phyloP scores from a whole-genome alignment of 2,113 vertebrate genomes.

The Hemibagrus wyckioides region DNA sequence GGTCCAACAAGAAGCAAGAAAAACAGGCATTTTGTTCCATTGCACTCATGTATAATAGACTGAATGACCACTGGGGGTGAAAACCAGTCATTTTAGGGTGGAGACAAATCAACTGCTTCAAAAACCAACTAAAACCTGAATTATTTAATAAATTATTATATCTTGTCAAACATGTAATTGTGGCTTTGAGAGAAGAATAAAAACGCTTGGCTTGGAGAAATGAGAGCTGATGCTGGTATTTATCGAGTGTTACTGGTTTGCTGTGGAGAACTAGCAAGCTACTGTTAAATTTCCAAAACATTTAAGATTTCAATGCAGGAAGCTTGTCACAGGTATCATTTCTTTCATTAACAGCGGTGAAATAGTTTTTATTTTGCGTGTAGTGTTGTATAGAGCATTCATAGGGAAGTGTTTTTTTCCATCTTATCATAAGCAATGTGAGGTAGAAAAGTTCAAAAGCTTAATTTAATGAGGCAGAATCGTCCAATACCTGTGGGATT shows the following conservation, averaged over 20 bases:
- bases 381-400: constrained; percentile 12
- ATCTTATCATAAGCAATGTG: neutral
- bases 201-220: neutral
- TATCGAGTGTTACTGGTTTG: neutral
- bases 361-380: neutral
- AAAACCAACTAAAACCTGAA: neutral
- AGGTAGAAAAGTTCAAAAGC: constrained; percentile 17
- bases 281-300: neutral
- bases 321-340: neutral
- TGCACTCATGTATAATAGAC: neutral
- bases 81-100: neutral
- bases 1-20: neutral
- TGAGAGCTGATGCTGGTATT: neutral
- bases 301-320: neutral
- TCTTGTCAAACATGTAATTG: neutral
- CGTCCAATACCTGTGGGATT: neutral
- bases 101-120: neutral
- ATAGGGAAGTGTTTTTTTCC: neutral
- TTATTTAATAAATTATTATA: neutral
- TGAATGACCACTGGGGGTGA: neutral
- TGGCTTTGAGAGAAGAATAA: neutral
- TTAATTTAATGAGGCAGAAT: neutral
- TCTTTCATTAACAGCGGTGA: neutral
- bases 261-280: neutral
- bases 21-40: neutral